Percentiles rank a stretch among this genome's conserved stretches.
Conservation (phyloP, 2,113 vertebrate species). For the Rhynchomys soricoides region DNA sequence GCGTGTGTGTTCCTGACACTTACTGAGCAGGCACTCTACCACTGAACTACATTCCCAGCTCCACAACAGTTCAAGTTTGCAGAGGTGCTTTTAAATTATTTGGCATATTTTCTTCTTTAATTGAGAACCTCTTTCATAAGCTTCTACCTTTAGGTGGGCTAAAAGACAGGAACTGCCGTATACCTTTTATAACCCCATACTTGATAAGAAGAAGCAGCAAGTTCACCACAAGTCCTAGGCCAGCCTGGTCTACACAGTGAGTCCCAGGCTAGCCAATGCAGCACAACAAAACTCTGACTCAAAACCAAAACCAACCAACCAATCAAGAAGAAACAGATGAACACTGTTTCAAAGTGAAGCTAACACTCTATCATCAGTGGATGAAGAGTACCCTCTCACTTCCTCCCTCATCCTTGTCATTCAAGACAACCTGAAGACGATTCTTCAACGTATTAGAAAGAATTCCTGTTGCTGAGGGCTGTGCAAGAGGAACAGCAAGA, state of each 20-base stretch:
- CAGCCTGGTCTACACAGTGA: background rate
- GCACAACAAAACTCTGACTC: background rate
- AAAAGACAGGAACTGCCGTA: background rate
- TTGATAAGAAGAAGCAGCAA: background rate
- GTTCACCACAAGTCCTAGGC: background rate
- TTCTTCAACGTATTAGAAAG: background rate
- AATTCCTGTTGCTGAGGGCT: background rate
- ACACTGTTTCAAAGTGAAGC: background rate
- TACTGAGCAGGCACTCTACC: background rate
- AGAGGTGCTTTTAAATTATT: constrained; percentile 25
- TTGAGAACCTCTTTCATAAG: constrained; percentile 33
- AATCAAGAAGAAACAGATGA: background rate
- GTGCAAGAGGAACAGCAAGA: too few species aligned
- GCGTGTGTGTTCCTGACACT: background rate
- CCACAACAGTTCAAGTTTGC: background rate
- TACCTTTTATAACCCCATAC: background rate
- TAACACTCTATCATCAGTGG: background rate
- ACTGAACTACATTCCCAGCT: background rate
- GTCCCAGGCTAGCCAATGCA: background rate
- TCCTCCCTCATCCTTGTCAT: background rate
- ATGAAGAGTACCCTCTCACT: background rate
- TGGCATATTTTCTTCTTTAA: background rate
- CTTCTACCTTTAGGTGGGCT: constrained; percentile 1
- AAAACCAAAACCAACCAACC: background rate
- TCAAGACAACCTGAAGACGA: background rate